These are phyloP conservation scores for Eulemur rubriventer DNA, from an alignment of 2,797 vertebrate species.

Conservation along the genomic window DNA sequence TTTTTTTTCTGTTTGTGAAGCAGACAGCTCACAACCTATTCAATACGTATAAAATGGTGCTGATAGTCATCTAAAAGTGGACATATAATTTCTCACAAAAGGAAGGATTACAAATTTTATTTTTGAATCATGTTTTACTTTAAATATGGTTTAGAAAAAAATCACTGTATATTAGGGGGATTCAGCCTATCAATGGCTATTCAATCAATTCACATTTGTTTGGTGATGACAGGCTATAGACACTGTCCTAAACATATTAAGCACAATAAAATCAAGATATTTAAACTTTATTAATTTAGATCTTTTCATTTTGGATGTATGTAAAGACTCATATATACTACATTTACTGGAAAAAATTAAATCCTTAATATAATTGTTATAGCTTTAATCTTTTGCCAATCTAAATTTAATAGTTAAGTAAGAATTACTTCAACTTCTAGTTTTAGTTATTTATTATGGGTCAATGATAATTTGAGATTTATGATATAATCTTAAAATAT, in stretches of 20 bases:
- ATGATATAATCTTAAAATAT: neutral
- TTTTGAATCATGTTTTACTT: neutral
- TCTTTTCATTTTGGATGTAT: neutral
- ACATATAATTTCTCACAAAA: neutral
- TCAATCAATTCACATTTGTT: neutral
- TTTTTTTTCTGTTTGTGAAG: slow-evolving; percentile 15
- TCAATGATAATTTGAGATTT: neutral
- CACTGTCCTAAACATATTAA: neutral
- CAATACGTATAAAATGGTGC: neutral
- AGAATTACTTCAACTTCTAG: neutral
- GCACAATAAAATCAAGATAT: neutral
- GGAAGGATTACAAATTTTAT: neutral
- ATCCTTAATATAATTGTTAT: neutral
- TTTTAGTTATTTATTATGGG: neutral
- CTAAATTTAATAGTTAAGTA: neutral
- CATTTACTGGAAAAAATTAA: neutral
- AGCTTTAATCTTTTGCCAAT: neutral
- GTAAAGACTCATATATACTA: neutral
- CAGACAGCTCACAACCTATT: neutral
- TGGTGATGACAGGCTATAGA: neutral
- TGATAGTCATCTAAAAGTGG: neutral
- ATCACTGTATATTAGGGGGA: neutral
- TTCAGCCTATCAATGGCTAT: neutral
- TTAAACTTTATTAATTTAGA: neutral
- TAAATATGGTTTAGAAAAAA: neutral